Base-by-base conservation (phyloP, 2,888 invertebrate genomes). In the Caenorhabditis drosophilae region DNA sequence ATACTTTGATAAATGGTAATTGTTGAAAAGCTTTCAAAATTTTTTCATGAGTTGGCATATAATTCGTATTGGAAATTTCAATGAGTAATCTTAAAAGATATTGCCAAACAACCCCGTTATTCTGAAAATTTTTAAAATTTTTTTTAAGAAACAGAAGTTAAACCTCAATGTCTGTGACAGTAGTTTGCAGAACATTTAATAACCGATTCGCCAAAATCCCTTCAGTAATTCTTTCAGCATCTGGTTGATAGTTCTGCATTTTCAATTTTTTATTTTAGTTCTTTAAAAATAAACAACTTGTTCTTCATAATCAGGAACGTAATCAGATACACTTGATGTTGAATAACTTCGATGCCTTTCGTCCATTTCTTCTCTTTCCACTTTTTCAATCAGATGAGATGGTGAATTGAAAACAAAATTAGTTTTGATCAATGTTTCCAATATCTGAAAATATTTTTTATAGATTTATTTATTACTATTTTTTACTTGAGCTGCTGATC, bases 41-140 rank as follows among this genome's bases (percentile, higher is more conserved):
- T 18, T 59, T 62, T 12, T 59, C 25, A 34, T 78, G 78, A 9
- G 77, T 76, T 11, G 66, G 50, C 23, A 58, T 20, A 41, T 64
- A 42, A 46, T 74, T 76, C 4, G 77, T 78, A 52, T 78, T 70
- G 56, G 59, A 41, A 20, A 78, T 35, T 23, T 64, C 64, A 16
- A 67, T 42, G 16, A 78, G 15, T 18, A 78, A 45, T 41, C 73
- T 51, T 38, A 78, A 54, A n/a, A 73, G 55, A 22, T 60, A 57
- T 38, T 64, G 57, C 70, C 77, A 74, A 2, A 58, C 40, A n/a
- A 66, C 57, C 9, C 70, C 67, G 20, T 49, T 52, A 6, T 18
- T 42, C 45, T 66, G 16, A 20, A 58, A n/a, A 4, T 9, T 42
- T 36, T 15, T 15, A 9, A 12, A 36, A 36, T 36, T n/a, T n/a